These are phyloP conservation scores for Erebia palarica DNA, from an alignment of 2,888 invertebrate species.

Conservation along the genomic window DNA sequence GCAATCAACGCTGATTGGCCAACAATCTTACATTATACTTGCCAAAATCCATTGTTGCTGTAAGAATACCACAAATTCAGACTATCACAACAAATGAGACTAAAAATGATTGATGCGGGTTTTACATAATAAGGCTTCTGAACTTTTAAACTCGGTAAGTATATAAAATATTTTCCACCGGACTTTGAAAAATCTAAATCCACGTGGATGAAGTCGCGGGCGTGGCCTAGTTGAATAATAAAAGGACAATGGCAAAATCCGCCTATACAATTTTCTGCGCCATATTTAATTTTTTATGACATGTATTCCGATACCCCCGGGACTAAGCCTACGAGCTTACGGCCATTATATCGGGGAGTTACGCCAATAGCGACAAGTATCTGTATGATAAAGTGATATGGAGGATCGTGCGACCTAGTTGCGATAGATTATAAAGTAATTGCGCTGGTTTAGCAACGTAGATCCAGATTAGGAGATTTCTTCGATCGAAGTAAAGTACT, in stretches of 20 bases:
- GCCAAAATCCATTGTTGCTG: no score
- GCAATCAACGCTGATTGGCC: no score
- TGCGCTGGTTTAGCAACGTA: conserved; percentile 2
- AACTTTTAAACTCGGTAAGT: no score
- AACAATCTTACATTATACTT: no score
- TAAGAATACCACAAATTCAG: no score
- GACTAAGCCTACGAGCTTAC: neutral
- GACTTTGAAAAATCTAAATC: no score
- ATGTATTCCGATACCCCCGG: conserved; percentile 5
- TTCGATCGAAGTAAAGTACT: no score
- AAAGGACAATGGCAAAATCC: neutral
- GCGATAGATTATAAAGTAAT: neutral
- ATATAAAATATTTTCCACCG: no score
- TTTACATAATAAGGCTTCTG: no score
- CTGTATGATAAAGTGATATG: conserved; percentile 7
- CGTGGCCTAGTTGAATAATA: neutral
- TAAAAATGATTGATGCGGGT: no score
- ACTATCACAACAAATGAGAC: no score
- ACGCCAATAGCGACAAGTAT: conserved; percentile 7
- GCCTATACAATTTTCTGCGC: neutral
- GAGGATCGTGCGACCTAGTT: neutral
- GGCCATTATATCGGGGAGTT: conserved; percentile 17
- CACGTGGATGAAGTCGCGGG: no score
- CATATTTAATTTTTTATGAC: conserved; percentile 15
- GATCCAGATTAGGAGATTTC: neutral